Percentiles rank a stretch among this genome's conserved stretches.
Conservation (phyloP, 2,797 vertebrate species). For the Poeciliopsis infans region DNA sequence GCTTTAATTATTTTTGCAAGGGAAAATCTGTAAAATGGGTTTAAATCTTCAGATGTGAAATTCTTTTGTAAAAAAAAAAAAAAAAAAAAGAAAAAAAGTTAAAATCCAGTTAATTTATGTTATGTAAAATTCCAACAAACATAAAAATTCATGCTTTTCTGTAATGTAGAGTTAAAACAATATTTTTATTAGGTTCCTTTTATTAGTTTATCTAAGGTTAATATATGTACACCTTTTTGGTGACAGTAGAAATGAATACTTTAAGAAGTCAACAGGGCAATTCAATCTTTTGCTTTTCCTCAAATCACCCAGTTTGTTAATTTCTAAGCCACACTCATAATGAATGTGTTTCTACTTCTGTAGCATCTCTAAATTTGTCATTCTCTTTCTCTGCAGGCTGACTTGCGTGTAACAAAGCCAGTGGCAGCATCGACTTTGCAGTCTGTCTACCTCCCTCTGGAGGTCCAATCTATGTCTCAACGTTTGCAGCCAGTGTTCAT, state of each 20-base stretch:
- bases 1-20: not conserved
- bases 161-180: not conserved
- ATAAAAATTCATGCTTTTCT: not conserved
- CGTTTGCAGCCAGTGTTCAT: slow-evolving; percentile 85
- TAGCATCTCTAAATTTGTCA: not conserved
- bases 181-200: not conserved
- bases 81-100: not conserved
- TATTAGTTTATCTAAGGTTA: not conserved
- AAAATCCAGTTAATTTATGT: not conserved
- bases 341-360: not conserved
- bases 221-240: slow-evolving; percentile 15
- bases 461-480: slow-evolving; percentile 56
- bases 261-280: not conserved
- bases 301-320: not conserved
- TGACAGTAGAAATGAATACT: not conserved
- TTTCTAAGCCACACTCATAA: not conserved
- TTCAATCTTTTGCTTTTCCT: not conserved
- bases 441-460: slow-evolving; percentile 74
- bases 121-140: not conserved
- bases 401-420: slow-evolving; percentile 48
- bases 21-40: not conserved
- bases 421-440: slow-evolving; percentile 68
- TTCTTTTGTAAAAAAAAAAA: not conserved
- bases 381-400: slow-evolving; percentile 42
- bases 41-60: not conserved